phyloP scores from a whole-genome alignment of 2,113 vertebrate genomes.

The Gobiocypris rarus region DNA sequence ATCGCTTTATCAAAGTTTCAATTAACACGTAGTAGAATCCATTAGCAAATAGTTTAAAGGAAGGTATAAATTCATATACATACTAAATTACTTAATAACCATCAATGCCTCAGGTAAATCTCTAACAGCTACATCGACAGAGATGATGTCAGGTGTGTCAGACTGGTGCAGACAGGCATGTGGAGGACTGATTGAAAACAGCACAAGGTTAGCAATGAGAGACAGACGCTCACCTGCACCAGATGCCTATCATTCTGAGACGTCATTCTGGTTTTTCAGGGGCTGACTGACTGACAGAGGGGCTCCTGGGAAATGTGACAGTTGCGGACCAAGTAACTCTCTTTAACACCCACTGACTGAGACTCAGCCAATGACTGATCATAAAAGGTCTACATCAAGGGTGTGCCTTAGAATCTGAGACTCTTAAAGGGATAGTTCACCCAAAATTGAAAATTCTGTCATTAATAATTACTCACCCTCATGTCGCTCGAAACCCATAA shows the following conservation, averaged over 20 bases:
- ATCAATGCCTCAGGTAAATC: constrained; percentile 3
- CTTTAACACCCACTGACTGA: constrained; percentile 13
- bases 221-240: constrained; percentile 44
- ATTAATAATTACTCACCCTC: too few relatives aligned
- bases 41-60: constrained; percentile 10
- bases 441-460: too few relatives aligned
- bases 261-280: constrained; percentile 26
- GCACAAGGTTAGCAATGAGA: constrained; percentile 43
- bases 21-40: constrained; percentile 8
- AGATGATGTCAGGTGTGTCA: constrained; percentile 12
- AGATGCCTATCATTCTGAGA: constrained; percentile 32
- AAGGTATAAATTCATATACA: neutral
- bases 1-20: constrained; percentile 22
- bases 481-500: neutral
- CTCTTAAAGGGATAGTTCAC: neutral
- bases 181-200: constrained; percentile 38
- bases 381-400: neutral
- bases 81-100: neutral
- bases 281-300: constrained; percentile 21
- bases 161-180: constrained; percentile 47
- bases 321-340: neutral
- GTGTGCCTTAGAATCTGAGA: neutral
- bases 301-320: neutral
- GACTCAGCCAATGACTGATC: constrained; percentile 2
- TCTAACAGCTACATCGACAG: neutral